A percentile compares a stretch with the other conserved stretches of the same genome.
Evolutionary conservation across 1,140 invertebrate species (phyloP).

Genomic region (Drosophila leontia): DNA sequence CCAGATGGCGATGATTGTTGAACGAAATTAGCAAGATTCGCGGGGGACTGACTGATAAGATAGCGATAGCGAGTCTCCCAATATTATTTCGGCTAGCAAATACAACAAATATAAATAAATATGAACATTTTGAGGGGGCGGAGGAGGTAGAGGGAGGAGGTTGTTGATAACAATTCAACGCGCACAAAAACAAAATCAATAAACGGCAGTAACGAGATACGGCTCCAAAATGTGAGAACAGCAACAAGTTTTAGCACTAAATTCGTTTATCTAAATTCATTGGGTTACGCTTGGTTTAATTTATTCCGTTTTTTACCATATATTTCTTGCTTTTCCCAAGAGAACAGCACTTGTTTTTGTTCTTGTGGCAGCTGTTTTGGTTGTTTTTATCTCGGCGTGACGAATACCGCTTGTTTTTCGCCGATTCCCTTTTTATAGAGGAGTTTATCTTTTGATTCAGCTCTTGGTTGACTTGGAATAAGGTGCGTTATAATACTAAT

Average conservation of each 20-base stretch:
- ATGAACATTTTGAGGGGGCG: neutral
- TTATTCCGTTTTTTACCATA: constrained; percentile 31
- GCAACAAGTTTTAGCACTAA: constrained; percentile 42
- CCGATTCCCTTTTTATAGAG: neutral
- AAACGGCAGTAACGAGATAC: constrained; percentile 27
- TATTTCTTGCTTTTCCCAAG: neutral
- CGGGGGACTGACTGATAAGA: constrained; percentile 32
- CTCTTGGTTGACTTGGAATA: neutral
- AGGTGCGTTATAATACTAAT: constrained; percentile 22
- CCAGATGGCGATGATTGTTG: constrained; percentile 8
- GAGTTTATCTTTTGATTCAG: neutral
- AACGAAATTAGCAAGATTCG: constrained; percentile 35
- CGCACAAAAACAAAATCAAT: constrained; percentile 56
- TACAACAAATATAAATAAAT: constrained; percentile 20
- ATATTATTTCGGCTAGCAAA: constrained; percentile 31
- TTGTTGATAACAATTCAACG: constrained; percentile 34
- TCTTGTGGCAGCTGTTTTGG: neutral
- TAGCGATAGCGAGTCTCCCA: neutral
- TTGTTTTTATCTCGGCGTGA: neutral
- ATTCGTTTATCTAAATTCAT: constrained; percentile 3
- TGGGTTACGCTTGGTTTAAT: constrained; percentile 11
- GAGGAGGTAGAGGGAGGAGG: neutral
- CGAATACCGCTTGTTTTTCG: neutral
- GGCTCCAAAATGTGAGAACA: neutral
- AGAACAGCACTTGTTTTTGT: neutral